Conservation (phyloP, 2,797 vertebrate genomes). For the Microchirus variegatus region DNA sequence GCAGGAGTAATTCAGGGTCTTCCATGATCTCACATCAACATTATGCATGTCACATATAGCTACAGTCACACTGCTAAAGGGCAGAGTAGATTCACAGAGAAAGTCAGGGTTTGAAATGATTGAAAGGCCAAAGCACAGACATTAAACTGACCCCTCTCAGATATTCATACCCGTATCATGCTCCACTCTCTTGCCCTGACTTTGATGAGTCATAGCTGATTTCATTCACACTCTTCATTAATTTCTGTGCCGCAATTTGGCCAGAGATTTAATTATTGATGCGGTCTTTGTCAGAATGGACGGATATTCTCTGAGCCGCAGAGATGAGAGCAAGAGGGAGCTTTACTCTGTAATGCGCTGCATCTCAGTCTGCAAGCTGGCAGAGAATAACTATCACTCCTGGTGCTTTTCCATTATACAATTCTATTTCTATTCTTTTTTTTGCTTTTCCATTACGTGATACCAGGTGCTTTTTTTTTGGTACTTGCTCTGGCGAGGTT, state of each 20-base stretch:
- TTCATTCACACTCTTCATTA: conserved; percentile 72
- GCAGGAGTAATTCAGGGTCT: neutral
- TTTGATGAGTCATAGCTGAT: conserved; percentile 69
- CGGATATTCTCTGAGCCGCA: conserved; percentile 57
- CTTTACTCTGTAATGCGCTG: conserved; percentile 27
- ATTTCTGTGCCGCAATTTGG: conserved; percentile 67
- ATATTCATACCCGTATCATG: conserved; percentile 54
- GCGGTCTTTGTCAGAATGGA: conserved; percentile 62
- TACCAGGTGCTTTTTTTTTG: too few species aligned
- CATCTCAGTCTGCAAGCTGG: conserved; percentile 2
- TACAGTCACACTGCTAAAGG: conserved; percentile 12
- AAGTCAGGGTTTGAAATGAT: conserved; percentile 19
- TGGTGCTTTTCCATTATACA: neutral
- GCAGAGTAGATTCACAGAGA: conserved; percentile 10
- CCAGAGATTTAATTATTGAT: conserved; percentile 81
- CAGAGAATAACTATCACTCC: neutral
- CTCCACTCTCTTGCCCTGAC: conserved; percentile 38
- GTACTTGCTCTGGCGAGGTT: too few species aligned
- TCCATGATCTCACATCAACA: conserved; percentile 5
- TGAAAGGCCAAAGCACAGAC: conserved; percentile 20
- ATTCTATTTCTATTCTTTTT: too few species aligned
- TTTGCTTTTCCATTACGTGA: too few species aligned
- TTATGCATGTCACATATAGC: conserved; percentile 3
- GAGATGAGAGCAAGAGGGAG: conserved; percentile 34
- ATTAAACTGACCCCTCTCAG: conserved; percentile 40